These are phyloP conservation scores for Ypsolopha scabrella DNA, from an alignment of 2,888 invertebrate genomes.

Conservation along the genomic window DNA sequence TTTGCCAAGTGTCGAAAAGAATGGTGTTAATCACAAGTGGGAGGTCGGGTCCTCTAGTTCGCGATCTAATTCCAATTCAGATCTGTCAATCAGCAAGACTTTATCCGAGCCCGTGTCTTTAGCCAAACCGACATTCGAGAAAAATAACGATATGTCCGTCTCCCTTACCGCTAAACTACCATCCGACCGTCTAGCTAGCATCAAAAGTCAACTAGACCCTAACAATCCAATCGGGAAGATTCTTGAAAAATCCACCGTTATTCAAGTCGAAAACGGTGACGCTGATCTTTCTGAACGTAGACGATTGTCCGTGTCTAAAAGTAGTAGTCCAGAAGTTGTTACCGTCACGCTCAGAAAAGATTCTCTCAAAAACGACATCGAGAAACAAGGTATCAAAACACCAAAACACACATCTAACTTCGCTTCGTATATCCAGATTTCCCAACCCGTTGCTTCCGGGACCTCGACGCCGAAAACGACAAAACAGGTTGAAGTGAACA, in stretches of 20 bases:
- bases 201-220: slow-evolving; percentile 61
- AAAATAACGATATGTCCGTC: slow-evolving; percentile 38
- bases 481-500: slow-evolving; percentile 25
- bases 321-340: slow-evolving; percentile 25
- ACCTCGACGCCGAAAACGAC: slow-evolving; percentile 34
- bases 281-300: slow-evolving; percentile 29
- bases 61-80: slow-evolving; percentile 50
- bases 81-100: slow-evolving; percentile 57
- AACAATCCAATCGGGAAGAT: slow-evolving; percentile 66
- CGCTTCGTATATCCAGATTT: slow-evolving; percentile 72
- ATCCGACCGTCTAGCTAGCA: slow-evolving; percentile 52
- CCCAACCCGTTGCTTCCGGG: slow-evolving; percentile 59
- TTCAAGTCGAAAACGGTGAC: slow-evolving; percentile 57
- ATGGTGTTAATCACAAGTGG: slow-evolving; percentile 39
- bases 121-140: slow-evolving; percentile 41
- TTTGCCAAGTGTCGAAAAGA: slow-evolving; percentile 51
- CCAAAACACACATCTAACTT: slow-evolving; percentile 71
- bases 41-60: slow-evolving; percentile 42
- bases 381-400: slow-evolving; percentile 49
- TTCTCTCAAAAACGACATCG: slow-evolving; percentile 45
- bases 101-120: slow-evolving; percentile 51
- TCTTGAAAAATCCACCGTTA: slow-evolving; percentile 62
- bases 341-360: slow-evolving; percentile 23
- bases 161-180: slow-evolving; percentile 48
- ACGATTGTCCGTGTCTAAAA: slow-evolving; percentile 15